Evolutionary conservation across 2,113 vertebrate genomes (phyloP), one percentile per base, ranked within the genome.

Genomic region (Hystrix cristata): DNA sequence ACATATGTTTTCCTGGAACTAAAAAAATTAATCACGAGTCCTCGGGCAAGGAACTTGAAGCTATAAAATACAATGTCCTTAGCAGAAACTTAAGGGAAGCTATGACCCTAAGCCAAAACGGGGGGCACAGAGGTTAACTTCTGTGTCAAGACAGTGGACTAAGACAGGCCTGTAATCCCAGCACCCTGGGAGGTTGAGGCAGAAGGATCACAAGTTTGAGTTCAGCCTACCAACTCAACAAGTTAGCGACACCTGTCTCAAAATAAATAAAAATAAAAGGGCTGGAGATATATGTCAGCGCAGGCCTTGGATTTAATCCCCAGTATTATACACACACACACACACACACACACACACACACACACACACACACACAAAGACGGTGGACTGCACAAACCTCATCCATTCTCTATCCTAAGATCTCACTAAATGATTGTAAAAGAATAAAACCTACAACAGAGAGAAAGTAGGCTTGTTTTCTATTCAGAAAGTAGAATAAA

Each of bases 371-470:
- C 71, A 48, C 43, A 15, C 11, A n/a, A 34, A 59, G 48, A 82
- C 51, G n/a, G 31, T 59, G 23, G 64, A 51, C 57, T 16, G n/a
- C 62, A 53, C 60, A 69, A 46, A 46, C 3, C 34, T 46, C 25
- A 53, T 84, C 21, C 65, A 15, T 16, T 76, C 59, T 88, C 48
- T 71, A 53, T 79, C 46, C 19, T 78, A 72, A 89, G 53, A 64
- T 25, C 46, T 88, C 59, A 88, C 46, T 53, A 81, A 91, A 81
- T 91, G 62, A 78, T 7, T 60, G 0, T 71, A 38, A 93, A 93
- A 46, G 38, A 85, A 69, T 83, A 92, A 89, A 96, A 89, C 8
- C 13, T 69, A 31, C 21, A 81, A 69, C 19, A 60, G 38, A 94
- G 53, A 94, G 27, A 48, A 87, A 78, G 38, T 38, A 38, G 38